Percentiles rank a stretch among this genome's conserved stretches.
These are phyloP conservation scores for Parasteatoda tepidariorum DNA, from an alignment of 1,140 invertebrate genomes.

Conservation along the genomic window DNA sequence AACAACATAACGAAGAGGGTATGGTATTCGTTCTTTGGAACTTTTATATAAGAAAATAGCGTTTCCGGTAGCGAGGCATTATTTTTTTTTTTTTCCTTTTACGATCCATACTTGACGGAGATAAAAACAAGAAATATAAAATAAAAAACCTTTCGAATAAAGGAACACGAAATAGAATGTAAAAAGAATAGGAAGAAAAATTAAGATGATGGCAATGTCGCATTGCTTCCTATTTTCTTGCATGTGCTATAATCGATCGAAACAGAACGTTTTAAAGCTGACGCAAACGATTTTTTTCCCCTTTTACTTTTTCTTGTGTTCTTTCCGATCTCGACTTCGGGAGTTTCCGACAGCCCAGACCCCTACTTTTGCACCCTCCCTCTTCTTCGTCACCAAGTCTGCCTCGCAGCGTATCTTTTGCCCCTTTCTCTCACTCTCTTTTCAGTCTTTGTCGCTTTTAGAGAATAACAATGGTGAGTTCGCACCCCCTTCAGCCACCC, in stretches of 20 bases:
- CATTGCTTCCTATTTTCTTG: constrained; percentile 56
- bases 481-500: neutral
- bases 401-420: neutral
- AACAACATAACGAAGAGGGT: constrained; percentile 30
- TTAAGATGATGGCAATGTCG: constrained; percentile 36
- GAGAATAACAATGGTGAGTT: neutral
- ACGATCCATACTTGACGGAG: too few species aligned
- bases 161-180: constrained; percentile 1
- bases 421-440: neutral
- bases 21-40: constrained; percentile 21
- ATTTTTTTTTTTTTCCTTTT: too few species aligned
- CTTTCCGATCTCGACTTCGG: neutral
- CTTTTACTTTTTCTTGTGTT: neutral
- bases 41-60: constrained; percentile 4
- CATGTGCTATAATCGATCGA: constrained; percentile 44
- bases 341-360: neutral
- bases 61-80: constrained; percentile 20
- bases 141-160: neutral
- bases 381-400: neutral
- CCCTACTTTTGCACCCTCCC: neutral
- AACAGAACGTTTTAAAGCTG: constrained; percentile 42
- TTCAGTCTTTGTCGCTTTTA: neutral
- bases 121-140: neutral
- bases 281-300: constrained; percentile 35
- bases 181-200: constrained; percentile 28